Evolutionary conservation across 2,113 vertebrate species (phyloP), one percentile per base, ranked within the genome.

Genomic region (Phrynosoma blainvillii): DNA sequence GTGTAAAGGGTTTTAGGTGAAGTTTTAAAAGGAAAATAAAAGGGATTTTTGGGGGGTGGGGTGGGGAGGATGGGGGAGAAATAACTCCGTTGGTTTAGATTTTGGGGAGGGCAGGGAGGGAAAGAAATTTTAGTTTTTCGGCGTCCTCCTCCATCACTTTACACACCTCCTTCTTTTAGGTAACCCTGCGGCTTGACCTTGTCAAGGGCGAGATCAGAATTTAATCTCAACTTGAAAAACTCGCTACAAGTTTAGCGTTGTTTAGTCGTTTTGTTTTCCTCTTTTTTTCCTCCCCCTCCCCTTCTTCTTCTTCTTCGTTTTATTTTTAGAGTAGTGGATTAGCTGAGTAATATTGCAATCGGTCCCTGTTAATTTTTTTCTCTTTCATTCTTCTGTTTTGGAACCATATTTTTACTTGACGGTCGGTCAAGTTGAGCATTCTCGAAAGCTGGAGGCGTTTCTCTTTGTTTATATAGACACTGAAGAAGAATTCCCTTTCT

Each of bases 361-460:
- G 98, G 98, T 99, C 98, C 95, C 98, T 98, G 97, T 98, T 99
- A 95, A 99, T 97, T 96, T 99, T 99, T 98, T 99, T 99, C 97
- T 99, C 99, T 97, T 99, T 99, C 98, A 99, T 99, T 93, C 99
- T 98, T 95, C 99, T 97, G 96, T 99, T 99, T 91, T 99, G 98
- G 96, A 99, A 99, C 99, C 99, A 99, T 94, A 99, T 99, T 98
- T 99, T 99, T 89, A 99, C 99, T 96, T 99, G 99, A 85, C 99
- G 98, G 92, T 99, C 98, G 92, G 98, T 99, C 95, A 99, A 97
- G 94, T 99, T 99, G 92, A 99, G 98, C 99, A 99, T 99, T 93
- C 98, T 97, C 21, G 99, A 99, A 85, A 99, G 97, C 95, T 99
- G 99, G 79, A 99, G 97, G 36, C 98, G 98, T 95, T 99, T 99